Evolutionary conservation across 2,113 vertebrate genomes (phyloP).

Genomic region (Delphinus delphis): DNA sequence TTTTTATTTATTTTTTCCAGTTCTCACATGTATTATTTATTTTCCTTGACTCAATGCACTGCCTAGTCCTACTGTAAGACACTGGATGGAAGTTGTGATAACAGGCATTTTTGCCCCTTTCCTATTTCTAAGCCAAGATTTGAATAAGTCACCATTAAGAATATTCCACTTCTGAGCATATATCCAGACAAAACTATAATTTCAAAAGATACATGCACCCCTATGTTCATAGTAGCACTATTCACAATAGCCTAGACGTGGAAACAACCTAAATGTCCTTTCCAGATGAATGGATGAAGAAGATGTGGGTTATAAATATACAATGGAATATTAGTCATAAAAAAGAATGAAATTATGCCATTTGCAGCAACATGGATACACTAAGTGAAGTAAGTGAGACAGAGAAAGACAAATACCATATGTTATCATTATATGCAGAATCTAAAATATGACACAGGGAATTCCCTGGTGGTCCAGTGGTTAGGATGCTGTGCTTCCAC

Average conservation of each 20-base stretch:
- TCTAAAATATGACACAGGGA: too few species aligned
- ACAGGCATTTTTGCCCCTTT: too few species aligned
- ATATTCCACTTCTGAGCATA: not conserved
- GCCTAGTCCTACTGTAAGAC: too few species aligned
- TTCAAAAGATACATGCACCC: not conserved
- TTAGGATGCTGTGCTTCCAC: too few species aligned
- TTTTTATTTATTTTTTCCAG: not conserved
- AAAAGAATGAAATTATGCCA: not conserved
- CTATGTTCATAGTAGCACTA: not conserved
- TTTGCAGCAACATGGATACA: not conserved
- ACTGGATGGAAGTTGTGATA: too few species aligned
- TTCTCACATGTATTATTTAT: not conserved
- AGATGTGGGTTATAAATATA: fast-evolving
- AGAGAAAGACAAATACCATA: not conserved
- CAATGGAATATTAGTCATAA: not conserved
- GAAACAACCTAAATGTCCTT: not conserved
- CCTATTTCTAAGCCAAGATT: not conserved
- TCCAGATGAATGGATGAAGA: fast-evolving
- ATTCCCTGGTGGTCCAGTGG: too few species aligned
- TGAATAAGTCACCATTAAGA: not conserved
- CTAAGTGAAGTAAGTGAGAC: not conserved
- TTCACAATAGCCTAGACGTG: fast-evolving
- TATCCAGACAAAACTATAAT: not conserved
- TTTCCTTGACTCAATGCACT: not conserved
- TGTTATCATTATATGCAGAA: not conserved